Percentiles rank a stretch among this genome's conserved stretches.
Conservation (phyloP, 2,113 vertebrate species). For the Garra rufa region DNA sequence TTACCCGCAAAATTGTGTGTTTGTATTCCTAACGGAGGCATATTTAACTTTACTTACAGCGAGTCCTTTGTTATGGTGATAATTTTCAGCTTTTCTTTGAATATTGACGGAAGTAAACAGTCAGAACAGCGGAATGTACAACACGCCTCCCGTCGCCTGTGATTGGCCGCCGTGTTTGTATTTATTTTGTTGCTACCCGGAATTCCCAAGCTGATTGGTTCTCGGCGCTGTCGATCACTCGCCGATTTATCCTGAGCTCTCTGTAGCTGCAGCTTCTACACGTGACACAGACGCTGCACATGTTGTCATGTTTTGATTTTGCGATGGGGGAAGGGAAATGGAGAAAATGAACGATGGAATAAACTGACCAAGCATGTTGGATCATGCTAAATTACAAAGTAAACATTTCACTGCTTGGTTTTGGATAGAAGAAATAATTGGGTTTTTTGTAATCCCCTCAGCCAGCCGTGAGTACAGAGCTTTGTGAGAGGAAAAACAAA, state of each 20-base stretch:
- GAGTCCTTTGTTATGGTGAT: conserved; percentile 58
- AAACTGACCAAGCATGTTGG: not conserved
- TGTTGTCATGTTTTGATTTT: conserved; percentile 77
- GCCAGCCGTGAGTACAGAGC: not conserved
- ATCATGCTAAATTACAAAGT: not conserved
- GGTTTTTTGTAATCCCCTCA: not conserved
- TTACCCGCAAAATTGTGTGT: not conserved
- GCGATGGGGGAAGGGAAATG: conserved; percentile 34
- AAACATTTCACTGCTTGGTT: not conserved
- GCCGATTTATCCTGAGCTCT: conserved; percentile 54
- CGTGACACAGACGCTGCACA: conserved; percentile 74
- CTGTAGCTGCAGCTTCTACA: conserved; percentile 67
- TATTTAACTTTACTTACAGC: conserved; percentile 35
- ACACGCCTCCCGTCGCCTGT: conserved; percentile 53
- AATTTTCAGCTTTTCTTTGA: conserved; percentile 46
- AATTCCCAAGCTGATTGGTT: conserved; percentile 67
- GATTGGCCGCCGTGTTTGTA: conserved; percentile 66
- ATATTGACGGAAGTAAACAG: conserved; percentile 83
- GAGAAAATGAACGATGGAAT: not conserved
- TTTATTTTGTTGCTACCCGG: conserved; percentile 74
- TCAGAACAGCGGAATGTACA: conserved; percentile 10
- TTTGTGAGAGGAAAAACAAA: not conserved
- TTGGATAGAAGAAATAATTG: not conserved
- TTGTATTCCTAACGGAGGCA: not conserved
- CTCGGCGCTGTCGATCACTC: conserved; percentile 50